phyloP scores from a whole-genome alignment of 2,888 invertebrate genomes.

The Drosophila fungiperda region DNA sequence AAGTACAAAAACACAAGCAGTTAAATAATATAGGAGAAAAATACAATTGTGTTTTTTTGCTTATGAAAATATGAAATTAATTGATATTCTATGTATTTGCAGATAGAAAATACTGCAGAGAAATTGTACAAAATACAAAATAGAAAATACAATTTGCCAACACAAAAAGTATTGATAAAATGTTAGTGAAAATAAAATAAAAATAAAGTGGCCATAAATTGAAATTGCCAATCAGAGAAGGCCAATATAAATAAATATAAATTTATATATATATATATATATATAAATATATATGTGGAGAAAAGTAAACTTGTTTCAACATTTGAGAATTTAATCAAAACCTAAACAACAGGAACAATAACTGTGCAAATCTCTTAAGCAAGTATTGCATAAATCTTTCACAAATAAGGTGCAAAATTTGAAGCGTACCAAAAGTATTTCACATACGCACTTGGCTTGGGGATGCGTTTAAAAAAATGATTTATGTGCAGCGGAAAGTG shows the following conservation, averaged over 20 bases:
- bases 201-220: slow-evolving; percentile 36
- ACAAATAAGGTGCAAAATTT: slow-evolving; percentile 71
- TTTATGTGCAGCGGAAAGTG: slow-evolving; percentile 55
- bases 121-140: not conserved
- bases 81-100: slow-evolving; percentile 55
- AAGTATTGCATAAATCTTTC: slow-evolving; percentile 62
- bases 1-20: not conserved
- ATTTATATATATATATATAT: not conserved
- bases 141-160: not conserved
- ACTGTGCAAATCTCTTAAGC: slow-evolving; percentile 55
- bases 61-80: slow-evolving; percentile 45
- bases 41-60: slow-evolving; percentile 7
- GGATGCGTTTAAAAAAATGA: slow-evolving; percentile 75
- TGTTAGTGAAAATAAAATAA: slow-evolving; percentile 5
- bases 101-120: not conserved
- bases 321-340: slow-evolving; percentile 66
- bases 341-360: slow-evolving; percentile 16
- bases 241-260: slow-evolving; percentile 13
- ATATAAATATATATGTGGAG: not conserved
- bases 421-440: slow-evolving; percentile 58
- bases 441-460: slow-evolving; percentile 61
- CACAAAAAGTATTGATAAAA: not conserved
- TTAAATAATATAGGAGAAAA: not conserved
- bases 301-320: not conserved
- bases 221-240: slow-evolving; percentile 11